These are phyloP conservation scores for Ornithoptera priamus DNA, from an alignment of 2,888 invertebrate genomes.

Conservation along the genomic window DNA sequence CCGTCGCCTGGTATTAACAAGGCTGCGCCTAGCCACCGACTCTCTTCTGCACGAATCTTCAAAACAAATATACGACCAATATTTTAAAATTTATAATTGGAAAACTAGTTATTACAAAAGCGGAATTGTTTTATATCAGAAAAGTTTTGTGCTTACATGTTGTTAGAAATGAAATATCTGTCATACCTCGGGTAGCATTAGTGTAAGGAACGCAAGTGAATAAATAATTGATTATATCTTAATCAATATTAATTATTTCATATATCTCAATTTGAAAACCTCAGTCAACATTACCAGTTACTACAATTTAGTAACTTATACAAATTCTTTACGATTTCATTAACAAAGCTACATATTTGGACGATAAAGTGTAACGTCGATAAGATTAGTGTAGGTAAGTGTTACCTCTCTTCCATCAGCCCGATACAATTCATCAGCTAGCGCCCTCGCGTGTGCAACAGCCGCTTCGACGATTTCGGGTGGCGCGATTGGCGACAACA, in stretches of 20 bases:
- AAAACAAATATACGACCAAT: neutral
- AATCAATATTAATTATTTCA: no score
- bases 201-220: no score
- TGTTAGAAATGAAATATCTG: no score
- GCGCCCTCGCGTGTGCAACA: conserved; percentile 89
- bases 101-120: neutral
- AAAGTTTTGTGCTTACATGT: no score
- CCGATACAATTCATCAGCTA: conserved; percentile 94
- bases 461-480: conserved; percentile 84
- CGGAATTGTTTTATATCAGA: no score
- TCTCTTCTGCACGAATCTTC: conserved; percentile 91
- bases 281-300: no score
- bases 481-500: conserved; percentile 82
- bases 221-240: no score
- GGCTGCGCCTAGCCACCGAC: conserved; percentile 92
- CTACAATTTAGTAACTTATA: neutral
- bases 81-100: neutral
- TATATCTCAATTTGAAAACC: no score
- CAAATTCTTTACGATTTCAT: neutral
- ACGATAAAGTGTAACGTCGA: neutral
- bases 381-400: neutral
- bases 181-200: no score
- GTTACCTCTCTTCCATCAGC: conserved; percentile 92
- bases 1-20: conserved; percentile 98
- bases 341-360: neutral